phyloP scores from a whole-genome alignment of 2,797 vertebrate species.

The Acestrorhynchus altus region DNA sequence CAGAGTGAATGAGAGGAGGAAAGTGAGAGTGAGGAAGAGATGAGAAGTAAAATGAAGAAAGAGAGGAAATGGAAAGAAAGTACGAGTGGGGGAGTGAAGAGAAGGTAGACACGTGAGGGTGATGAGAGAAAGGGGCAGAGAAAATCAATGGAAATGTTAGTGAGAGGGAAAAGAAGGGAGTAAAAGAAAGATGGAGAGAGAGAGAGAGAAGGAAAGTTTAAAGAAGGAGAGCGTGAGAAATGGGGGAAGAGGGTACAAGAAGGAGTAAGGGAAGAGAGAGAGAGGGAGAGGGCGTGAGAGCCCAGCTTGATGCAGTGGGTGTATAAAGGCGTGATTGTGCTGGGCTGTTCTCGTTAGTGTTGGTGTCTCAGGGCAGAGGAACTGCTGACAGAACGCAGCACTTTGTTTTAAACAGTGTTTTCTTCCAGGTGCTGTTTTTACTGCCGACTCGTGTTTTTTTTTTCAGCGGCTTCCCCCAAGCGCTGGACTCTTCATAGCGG shows the following conservation, averaged over 20 bases:
- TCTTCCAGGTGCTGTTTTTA: conserved; percentile 71
- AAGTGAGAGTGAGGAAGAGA: too few species aligned
- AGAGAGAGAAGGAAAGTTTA: too few species aligned
- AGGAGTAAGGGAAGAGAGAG: neutral
- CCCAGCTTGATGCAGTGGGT: conserved; percentile 40
- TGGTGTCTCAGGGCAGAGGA: conserved; percentile 61
- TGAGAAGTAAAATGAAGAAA: too few species aligned
- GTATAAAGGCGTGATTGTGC: conserved; percentile 58
- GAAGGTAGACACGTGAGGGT: too few species aligned
- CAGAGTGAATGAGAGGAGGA: too few species aligned
- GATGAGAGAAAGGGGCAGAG: too few species aligned
- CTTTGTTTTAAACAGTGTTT: conserved; percentile 62
- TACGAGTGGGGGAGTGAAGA: too few species aligned
- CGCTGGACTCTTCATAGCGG: conserved; percentile 35
- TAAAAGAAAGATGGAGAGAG: neutral
- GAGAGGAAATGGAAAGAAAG: too few species aligned
- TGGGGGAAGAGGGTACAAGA: neutral
- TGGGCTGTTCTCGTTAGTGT: conserved; percentile 58
- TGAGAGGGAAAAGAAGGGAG: too few species aligned
- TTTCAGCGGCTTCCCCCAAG: conserved; percentile 55
- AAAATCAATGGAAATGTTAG: too few species aligned
- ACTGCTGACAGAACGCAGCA: conserved; percentile 68
- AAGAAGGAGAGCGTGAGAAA: neutral
- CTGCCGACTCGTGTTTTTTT: conserved; percentile 57
- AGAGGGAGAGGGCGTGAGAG: too few species aligned